A percentile compares a stretch with the other conserved stretches of the same genome.
phyloP scores from a whole-genome alignment of 2,888 invertebrate species.

The Phasia obesa region DNA sequence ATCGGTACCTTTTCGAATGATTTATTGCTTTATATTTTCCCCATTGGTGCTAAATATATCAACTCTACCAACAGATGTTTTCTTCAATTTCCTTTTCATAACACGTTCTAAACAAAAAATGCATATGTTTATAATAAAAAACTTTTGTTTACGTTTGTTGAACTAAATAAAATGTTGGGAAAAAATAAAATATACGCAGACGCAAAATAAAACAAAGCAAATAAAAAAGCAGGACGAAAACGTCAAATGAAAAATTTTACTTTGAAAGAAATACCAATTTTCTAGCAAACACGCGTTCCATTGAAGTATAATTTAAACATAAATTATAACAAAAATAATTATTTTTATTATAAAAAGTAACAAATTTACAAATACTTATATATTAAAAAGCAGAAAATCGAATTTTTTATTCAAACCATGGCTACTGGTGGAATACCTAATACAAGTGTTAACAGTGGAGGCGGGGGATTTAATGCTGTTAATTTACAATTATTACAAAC shows the following conservation, averaged over 20 bases:
- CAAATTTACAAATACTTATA: not conserved
- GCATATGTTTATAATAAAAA: constrained; percentile 1
- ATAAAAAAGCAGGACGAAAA: constrained; percentile 55
- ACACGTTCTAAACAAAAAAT: constrained; percentile 46
- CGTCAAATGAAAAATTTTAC: constrained; percentile 57
- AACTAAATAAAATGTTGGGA: constrained; percentile 17
- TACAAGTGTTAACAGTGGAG: constrained; percentile 35
- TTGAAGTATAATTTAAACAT: not conserved
- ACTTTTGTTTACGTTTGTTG: constrained; percentile 55
- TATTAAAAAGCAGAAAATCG: not conserved
- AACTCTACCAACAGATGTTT: constrained; percentile 2
- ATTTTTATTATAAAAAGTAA: too few species aligned
- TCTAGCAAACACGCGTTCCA: constrained; percentile 17
- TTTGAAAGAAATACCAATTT: constrained; percentile 37
- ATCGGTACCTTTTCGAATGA: too few species aligned
- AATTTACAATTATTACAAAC: constrained; percentile 76
- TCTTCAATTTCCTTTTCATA: constrained; percentile 11
- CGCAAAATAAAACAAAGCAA: constrained; percentile 42
- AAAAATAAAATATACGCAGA: constrained; percentile 56
- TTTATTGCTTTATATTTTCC: too few species aligned
- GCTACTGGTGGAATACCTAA: constrained; percentile 63
- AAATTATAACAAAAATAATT: not conserved
- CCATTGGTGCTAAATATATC: too few species aligned
- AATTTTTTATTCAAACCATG: constrained; percentile 34
- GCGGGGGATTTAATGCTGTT: constrained; percentile 32